Evolutionary conservation across 2,113 vertebrate genomes (phyloP).

Genomic region (Morone chrysops): DNA sequence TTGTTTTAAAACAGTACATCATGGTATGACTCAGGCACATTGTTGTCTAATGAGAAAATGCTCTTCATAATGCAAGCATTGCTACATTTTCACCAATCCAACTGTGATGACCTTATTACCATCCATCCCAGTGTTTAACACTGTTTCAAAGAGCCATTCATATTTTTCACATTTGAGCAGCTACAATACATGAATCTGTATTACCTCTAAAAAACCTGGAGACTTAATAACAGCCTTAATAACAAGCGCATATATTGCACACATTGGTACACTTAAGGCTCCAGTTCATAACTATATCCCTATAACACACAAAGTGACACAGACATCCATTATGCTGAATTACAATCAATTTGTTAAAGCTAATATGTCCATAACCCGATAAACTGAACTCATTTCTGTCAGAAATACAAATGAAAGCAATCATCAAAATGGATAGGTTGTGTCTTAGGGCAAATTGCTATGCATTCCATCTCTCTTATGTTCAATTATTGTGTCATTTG

Average conservation of each 20-base stretch:
- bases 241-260: neutral
- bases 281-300: constrained; percentile 12
- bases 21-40: neutral
- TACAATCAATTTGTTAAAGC: constrained; percentile 60
- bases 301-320: constrained; percentile 21
- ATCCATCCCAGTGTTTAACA: neutral
- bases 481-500: constrained; percentile 61
- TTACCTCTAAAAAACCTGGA: neutral
- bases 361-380: constrained; percentile 52
- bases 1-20: constrained; percentile 7
- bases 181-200: neutral
- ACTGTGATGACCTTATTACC: neutral
- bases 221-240: neutral
- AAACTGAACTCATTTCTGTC: constrained; percentile 49
- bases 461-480: constrained; percentile 46
- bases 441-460: constrained; percentile 47
- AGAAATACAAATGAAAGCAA: constrained; percentile 61
- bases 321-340: constrained; percentile 49
- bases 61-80: neutral
- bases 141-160: neutral
- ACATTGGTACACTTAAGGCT: neutral
- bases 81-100: neutral
- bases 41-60: neutral
- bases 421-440: constrained; percentile 51
- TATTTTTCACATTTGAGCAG: neutral